These are phyloP conservation scores for Andricus quercusramuli DNA, from an alignment of 2,888 invertebrate species.

Conservation along the genomic window DNA sequence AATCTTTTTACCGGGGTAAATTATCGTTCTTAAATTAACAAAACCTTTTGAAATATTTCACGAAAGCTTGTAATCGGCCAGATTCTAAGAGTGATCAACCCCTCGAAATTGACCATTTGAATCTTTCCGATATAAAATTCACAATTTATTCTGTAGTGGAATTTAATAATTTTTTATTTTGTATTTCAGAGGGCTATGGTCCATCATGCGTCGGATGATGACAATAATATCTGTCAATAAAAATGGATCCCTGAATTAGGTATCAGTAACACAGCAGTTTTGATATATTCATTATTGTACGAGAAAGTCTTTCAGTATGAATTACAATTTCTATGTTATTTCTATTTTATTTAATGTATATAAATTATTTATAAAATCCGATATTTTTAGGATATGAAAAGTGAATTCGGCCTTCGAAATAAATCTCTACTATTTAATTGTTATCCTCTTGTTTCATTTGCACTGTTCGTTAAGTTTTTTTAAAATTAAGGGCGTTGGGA, in stretches of 20 bases:
- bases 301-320: not conserved
- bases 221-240: constrained; percentile 44
- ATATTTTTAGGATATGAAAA: constrained; percentile 11
- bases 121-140: no score
- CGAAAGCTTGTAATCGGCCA: no score
- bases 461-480: not conserved
- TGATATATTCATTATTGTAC: not conserved
- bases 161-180: constrained; percentile 43
- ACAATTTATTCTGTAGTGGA: not conserved
- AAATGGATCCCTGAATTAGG: not conserved
- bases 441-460: not conserved
- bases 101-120: no score
- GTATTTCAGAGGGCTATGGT: constrained; percentile 66
- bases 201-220: constrained; percentile 65
- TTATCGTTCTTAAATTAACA: no score
- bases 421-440: constrained; percentile 8
- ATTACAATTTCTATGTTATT: not conserved
- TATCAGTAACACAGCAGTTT: not conserved
- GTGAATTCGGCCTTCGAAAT: not conserved
- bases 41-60: no score
- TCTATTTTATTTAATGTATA: constrained; percentile 26
- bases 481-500: no score
- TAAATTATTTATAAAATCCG: constrained; percentile 38
- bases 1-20: no score
- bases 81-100: no score